phyloP scores from a whole-genome alignment of 2,113 vertebrate genomes.

The Salvelinus fontinalis region DNA sequence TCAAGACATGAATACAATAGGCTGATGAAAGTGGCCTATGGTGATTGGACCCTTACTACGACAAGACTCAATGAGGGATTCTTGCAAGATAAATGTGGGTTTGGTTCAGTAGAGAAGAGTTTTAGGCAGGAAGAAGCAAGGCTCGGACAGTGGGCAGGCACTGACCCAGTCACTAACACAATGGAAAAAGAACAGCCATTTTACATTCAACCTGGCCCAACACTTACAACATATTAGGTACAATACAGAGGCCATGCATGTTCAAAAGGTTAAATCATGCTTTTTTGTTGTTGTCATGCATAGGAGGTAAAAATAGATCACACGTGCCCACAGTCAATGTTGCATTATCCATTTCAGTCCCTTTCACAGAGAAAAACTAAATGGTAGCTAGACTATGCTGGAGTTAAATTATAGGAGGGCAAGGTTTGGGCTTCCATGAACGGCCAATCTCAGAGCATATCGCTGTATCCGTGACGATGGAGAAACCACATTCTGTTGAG shows the following conservation, averaged over 20 bases:
- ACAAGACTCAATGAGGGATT: background rate
- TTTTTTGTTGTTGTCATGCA: conserved; percentile 45
- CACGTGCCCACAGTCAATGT: background rate
- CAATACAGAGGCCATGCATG: conserved; percentile 59
- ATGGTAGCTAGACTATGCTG: background rate
- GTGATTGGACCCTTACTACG: background rate
- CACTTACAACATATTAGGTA: conserved; percentile 41
- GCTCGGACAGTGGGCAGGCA: conserved; percentile 19
- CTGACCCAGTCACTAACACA: conserved; percentile 60
- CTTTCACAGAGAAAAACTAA: background rate
- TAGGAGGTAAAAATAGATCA: background rate
- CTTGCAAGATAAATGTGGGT: background rate
- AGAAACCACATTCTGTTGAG: background rate
- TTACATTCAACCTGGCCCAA: conserved; percentile 52
- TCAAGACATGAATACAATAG: no score
- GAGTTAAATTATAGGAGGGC: background rate
- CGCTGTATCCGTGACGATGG: background rate
- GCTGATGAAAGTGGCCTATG: no score
- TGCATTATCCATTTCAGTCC: background rate
- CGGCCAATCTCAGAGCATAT: background rate
- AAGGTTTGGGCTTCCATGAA: background rate
- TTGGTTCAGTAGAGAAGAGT: background rate
- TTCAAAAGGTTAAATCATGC: conserved; percentile 18
- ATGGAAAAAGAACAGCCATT: conserved; percentile 56
- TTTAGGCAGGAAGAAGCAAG: conserved; percentile 20